phyloP scores from a whole-genome alignment of 2,888 invertebrate genomes.

The Lamproptera curius region DNA sequence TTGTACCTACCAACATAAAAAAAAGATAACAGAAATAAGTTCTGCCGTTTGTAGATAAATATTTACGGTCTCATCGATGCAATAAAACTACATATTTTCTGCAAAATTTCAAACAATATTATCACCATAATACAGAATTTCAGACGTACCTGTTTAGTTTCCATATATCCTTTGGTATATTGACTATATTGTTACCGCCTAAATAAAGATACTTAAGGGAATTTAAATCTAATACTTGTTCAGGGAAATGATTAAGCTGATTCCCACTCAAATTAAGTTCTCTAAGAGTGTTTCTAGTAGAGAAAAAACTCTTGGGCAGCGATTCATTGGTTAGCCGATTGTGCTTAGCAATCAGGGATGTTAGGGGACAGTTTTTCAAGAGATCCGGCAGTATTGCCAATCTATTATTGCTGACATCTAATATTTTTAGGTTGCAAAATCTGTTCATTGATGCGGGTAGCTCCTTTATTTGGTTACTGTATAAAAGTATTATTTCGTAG shows the following conservation, averaged over 20 bases:
- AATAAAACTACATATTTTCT: too few species aligned
- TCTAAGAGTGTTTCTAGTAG: conserved; percentile 80
- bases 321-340: conserved; percentile 90
- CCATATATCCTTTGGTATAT: conserved; percentile 88
- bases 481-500: conserved; percentile 87
- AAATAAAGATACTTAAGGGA: conserved; percentile 91
- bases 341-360: conserved; percentile 91
- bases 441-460: conserved; percentile 81
- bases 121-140: too few species aligned
- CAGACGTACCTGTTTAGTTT: conserved; percentile 63
- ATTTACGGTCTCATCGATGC: too few species aligned
- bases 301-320: conserved; percentile 91
- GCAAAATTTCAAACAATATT: too few species aligned
- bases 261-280: conserved; percentile 98
- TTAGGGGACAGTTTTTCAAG: conserved; percentile 85
- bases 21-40: too few species aligned
- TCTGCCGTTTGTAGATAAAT: too few species aligned
- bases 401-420: conserved; percentile 94
- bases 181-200: conserved; percentile 90
- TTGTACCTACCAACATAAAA: too few species aligned
- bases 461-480: conserved; percentile 88
- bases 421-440: conserved; percentile 85
- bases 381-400: conserved; percentile 87
- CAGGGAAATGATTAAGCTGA: conserved; percentile 88
- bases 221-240: conserved; percentile 88